A percentile compares a stretch with the other conserved stretches of the same genome.
Evolutionary conservation across 2,113 vertebrate genomes (phyloP).

Genomic region (Thryonomys swinderianus): DNA sequence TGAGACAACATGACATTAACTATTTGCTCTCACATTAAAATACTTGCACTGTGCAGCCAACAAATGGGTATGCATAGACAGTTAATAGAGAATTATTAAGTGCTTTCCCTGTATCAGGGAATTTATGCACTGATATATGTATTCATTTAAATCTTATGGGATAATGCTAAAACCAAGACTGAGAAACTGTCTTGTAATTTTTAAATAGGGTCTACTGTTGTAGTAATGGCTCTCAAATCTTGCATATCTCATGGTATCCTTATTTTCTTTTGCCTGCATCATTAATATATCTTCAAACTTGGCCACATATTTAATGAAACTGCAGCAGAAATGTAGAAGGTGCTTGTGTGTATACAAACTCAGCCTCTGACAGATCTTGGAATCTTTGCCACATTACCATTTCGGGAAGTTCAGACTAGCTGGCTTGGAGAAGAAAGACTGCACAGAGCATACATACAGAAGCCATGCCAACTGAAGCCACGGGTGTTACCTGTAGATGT

Average conservation of each 20-base stretch:
- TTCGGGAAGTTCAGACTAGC: background rate
- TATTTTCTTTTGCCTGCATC: background rate
- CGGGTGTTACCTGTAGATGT: background rate
- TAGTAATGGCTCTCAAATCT: background rate
- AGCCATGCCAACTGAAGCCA: background rate
- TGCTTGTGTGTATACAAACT: conserved; percentile 12
- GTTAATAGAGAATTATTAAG: background rate
- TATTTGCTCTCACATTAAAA: conserved; percentile 39
- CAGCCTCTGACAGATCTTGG: background rate
- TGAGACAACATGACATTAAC: conserved; percentile 15
- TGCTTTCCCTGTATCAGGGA: background rate
- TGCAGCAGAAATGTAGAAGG: background rate
- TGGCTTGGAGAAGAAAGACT: background rate
- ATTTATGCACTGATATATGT: background rate
- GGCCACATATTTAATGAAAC: background rate
- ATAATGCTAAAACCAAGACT: conserved; percentile 32
- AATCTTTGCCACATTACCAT: background rate
- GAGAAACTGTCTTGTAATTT: background rate
- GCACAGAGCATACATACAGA: background rate
- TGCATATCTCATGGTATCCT: background rate
- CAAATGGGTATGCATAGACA: background rate
- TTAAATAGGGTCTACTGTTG: background rate
- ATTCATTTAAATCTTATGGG: conserved; percentile 35
- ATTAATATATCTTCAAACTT: conserved; percentile 3
- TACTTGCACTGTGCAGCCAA: background rate